Evolutionary conservation across 2,113 vertebrate species (phyloP).

Genomic region (Channa argus): DNA sequence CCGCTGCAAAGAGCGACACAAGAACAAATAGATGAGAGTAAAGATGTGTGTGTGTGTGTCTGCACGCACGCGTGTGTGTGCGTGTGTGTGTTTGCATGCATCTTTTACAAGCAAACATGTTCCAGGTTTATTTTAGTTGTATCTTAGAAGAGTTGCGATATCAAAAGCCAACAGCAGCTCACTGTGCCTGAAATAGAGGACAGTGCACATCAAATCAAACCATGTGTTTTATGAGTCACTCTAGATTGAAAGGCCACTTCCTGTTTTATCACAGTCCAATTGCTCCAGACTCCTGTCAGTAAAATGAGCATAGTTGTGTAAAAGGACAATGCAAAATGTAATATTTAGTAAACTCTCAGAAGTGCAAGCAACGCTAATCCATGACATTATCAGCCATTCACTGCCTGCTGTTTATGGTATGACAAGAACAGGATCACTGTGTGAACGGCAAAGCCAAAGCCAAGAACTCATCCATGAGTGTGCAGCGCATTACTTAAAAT

Average conservation of each 20-base stretch:
- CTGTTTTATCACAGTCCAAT: conserved; percentile 13
- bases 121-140: conserved; percentile 37
- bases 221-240: conserved; percentile 23
- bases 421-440: conserved; percentile 11
- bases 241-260: conserved; percentile 3
- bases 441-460: conserved; percentile 2
- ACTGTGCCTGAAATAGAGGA: conserved; percentile 51
- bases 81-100: conserved; percentile 17
- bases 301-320: neutral
- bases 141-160: conserved; percentile 35
- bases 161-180: conserved; percentile 31
- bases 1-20: conserved; percentile 21
- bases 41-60: conserved; percentile 14
- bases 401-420: neutral
- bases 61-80: conserved; percentile 24
- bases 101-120: conserved; percentile 9
- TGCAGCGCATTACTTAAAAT: neutral
- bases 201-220: conserved; percentile 21
- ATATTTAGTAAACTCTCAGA: neutral
- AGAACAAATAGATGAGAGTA: conserved; percentile 13
- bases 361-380: neutral
- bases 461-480: conserved; percentile 2
- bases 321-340: conserved; percentile 1
- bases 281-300: neutral
- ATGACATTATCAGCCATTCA: conserved; percentile 9